phyloP scores from a whole-genome alignment of 1,140 invertebrate genomes.

The Cyphomyrmex costatus region DNA sequence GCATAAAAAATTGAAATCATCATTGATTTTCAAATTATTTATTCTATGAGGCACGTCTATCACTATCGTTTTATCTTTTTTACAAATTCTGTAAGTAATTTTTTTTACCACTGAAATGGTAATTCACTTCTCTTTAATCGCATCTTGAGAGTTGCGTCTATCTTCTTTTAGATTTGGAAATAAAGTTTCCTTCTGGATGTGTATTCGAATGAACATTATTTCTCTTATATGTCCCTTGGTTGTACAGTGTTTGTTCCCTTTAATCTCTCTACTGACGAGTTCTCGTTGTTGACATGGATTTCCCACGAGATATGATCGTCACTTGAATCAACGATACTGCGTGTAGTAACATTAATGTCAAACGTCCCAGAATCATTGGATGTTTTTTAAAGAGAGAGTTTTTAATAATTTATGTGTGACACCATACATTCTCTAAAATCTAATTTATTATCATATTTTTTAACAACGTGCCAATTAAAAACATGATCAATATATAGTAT shows the following conservation, averaged over 20 bases:
- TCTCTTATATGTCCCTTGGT: conserved; percentile 22
- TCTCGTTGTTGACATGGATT: conserved; percentile 53
- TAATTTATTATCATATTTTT: conserved; percentile 1
- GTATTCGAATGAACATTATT: conserved; percentile 4
- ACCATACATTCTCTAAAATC: background rate
- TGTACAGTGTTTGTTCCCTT: conserved; percentile 22
- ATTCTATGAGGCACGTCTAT: background rate
- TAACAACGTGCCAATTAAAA: background rate
- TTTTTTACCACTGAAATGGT: background rate
- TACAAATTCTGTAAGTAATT: background rate
- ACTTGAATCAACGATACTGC: background rate
- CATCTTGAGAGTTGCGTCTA: background rate
- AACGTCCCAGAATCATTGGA: background rate
- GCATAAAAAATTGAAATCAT: background rate
- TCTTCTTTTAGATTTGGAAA: background rate
- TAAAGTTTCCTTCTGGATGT: conserved; percentile 10
- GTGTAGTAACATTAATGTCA: conserved; percentile 16
- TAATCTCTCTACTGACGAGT: conserved; percentile 29
- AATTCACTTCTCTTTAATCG: background rate
- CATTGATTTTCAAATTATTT: background rate
- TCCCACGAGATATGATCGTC: conserved; percentile 34
- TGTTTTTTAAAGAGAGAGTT: background rate
- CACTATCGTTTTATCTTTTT: background rate
- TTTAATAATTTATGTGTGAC: background rate
- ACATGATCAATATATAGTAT: background rate